Percentiles rank a stretch among this genome's conserved stretches.
Conservation (phyloP, 1,140 invertebrate genomes). For the Heliothis virescens region DNA sequence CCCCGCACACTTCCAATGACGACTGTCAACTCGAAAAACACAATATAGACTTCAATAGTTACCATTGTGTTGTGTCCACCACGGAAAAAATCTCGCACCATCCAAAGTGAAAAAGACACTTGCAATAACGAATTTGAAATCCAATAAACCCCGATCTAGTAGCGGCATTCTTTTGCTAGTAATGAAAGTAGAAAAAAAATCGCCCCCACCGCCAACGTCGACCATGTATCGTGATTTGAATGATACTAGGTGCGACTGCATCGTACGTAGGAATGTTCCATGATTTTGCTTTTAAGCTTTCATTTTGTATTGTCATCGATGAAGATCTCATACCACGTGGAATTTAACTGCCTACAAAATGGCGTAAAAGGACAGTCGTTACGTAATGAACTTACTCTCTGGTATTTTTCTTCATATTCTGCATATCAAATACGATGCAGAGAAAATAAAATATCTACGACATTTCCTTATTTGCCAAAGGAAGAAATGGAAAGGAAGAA, state of each 20-base stretch:
- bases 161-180: slow-evolving; percentile 60
- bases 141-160: slow-evolving; percentile 67
- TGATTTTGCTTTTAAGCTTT: too few species aligned
- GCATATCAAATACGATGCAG: too few species aligned
- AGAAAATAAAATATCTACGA: too few species aligned
- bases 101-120: slow-evolving; percentile 71
- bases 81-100: slow-evolving; percentile 68
- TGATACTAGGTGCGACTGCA: background rate
- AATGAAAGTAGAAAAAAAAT: slow-evolving; percentile 43
- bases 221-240: slow-evolving; percentile 29
- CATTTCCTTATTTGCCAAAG: too few species aligned
- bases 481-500: too few species aligned
- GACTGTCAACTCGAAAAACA: slow-evolving; percentile 63
- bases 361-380: too few species aligned
- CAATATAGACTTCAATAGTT: slow-evolving; percentile 63
- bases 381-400: too few species aligned
- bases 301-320: too few species aligned
- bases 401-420: too few species aligned
- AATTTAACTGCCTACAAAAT: too few species aligned
- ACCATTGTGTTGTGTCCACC: slow-evolving; percentile 52
- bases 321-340: too few species aligned
- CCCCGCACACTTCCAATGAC: slow-evolving; percentile 52
- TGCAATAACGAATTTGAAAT: slow-evolving; percentile 80
- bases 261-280: too few species aligned
- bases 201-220: slow-evolving; percentile 1